phyloP scores from a whole-genome alignment of 2,113 vertebrate species.

The human (Homo sapiens) region GRCh38 chr14:85159501-85160000 shows the following conservation, averaged over 20 bases:
- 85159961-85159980: not conserved
- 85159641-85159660: not conserved
- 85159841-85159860: not conserved
- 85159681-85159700: not conserved
- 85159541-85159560: not conserved
- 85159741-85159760: not conserved
- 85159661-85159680: not conserved
- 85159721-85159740: not conserved
- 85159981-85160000: not conserved
- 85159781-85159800: not conserved
- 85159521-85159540: not conserved
- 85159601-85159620: not conserved
- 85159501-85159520: not conserved
- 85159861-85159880: not conserved
- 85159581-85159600: not conserved
- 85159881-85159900: not conserved
- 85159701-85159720: not conserved
- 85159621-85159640: not conserved
- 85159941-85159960: accelerated
- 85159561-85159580: not conserved
- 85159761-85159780: not conserved
- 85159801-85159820: not conserved
- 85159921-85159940: not conserved
- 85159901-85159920: not conserved
- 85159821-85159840: not conserved